Evolutionary conservation across 2,113 vertebrate species (phyloP).

Genomic region (Zosterops hypoxanthus): DNA sequence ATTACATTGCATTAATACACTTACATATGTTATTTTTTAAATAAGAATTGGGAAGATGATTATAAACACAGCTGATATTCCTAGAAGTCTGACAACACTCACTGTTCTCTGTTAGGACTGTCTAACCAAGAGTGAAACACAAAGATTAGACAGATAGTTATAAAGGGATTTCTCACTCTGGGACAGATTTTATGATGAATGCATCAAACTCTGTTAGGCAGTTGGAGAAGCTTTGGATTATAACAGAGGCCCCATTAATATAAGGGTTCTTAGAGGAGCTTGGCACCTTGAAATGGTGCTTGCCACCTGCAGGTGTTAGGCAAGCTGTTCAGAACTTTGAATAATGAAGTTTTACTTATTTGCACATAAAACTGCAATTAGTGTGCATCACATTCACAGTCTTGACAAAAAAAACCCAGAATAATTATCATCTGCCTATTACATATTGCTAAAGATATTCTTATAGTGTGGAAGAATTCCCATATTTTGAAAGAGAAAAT

Average conservation of each 20-base stretch:
- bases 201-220: not conserved
- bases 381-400: not conserved
- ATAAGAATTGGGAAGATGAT: not conserved
- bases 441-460: not conserved
- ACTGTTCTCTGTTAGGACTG: not conserved
- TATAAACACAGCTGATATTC: not conserved
- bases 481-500: constrained; percentile 1
- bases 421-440: not conserved
- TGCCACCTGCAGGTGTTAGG: not conserved
- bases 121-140: not conserved
- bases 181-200: not conserved
- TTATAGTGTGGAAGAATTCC: not conserved
- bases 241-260: not conserved
- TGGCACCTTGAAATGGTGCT: not conserved
- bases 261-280: not conserved
- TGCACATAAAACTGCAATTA: not conserved
- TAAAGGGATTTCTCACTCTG: not conserved
- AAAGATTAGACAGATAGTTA: not conserved
- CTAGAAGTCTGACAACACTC: not conserved
- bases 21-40: not conserved
- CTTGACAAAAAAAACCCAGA: not conserved
- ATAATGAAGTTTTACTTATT: not conserved
- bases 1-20: not conserved
- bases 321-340: not conserved
- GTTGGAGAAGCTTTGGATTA: not conserved